Evolutionary conservation across 2,113 vertebrate species (phyloP).

Genomic region (Rattus norvegicus): GRCr8 NC_086023.1:107584001-107584500

Average conservation of each 20-base stretch:
- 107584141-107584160: not conserved
- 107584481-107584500: slow-evolving; percentile 5
- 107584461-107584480: not conserved
- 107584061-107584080: not conserved
- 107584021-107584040: too few species aligned
- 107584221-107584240: too few species aligned
- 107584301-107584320: not conserved
- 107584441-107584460: not conserved
- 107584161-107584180: not conserved
- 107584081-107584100: too few species aligned
- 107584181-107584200: not conserved
- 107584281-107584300: not conserved
- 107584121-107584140: too few species aligned
- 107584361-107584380: not conserved
- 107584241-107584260: not conserved
- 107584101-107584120: not conserved
- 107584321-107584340: not conserved
- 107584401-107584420: not conserved
- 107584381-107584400: not conserved
- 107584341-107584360: not conserved
- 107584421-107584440: not conserved
- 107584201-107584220: not conserved
- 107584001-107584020: not conserved
- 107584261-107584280: not conserved
- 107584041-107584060: not conserved